Evolutionary conservation across 2,888 invertebrate species (phyloP).

Genomic region (Nemotelus nigrinus): DNA sequence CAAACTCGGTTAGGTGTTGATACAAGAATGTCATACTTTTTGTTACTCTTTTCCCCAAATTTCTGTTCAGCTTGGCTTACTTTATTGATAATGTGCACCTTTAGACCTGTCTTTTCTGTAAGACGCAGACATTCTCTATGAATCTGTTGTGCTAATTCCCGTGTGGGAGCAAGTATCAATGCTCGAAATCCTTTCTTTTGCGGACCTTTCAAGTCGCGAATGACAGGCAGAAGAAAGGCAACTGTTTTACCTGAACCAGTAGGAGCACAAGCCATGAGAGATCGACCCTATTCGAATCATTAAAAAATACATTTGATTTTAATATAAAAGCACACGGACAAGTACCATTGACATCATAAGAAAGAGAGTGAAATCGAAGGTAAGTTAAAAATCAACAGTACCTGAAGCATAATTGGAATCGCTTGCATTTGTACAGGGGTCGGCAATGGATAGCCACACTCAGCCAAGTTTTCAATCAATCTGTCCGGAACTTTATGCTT

Average conservation of each 20-base stretch:
- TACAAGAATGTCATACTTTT: conserved; percentile 89
- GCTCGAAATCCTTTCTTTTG: conserved; percentile 83
- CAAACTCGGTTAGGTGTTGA: conserved; percentile 94
- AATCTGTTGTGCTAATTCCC: conserved; percentile 94
- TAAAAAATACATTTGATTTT: conserved; percentile 17
- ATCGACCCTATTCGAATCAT: conserved; percentile 69
- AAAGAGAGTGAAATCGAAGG: neutral
- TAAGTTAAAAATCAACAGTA: conserved; percentile 57
- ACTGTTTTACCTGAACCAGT: conserved; percentile 98
- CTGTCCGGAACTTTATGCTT: conserved; percentile 69
- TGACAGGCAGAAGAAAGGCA: conserved; percentile 90
- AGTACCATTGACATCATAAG: neutral
- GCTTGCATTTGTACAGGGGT: conserved; percentile 95
- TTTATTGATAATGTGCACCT: conserved; percentile 83
- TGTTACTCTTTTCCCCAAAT: conserved; percentile 76
- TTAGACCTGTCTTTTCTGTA: conserved; percentile 77
- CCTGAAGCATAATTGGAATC: conserved; percentile 86
- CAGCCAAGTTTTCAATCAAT: conserved; percentile 75
- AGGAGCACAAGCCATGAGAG: conserved; percentile 93
- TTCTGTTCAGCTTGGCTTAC: conserved; percentile 77
- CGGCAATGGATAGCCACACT: conserved; percentile 78
- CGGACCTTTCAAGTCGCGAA: conserved; percentile 78
- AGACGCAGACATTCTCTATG: conserved; percentile 81
- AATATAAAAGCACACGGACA: neutral
- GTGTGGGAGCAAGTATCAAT: conserved; percentile 89